phyloP scores from a whole-genome alignment of 1,140 invertebrate species.

The Ptiloglossa arizonensis region DNA sequence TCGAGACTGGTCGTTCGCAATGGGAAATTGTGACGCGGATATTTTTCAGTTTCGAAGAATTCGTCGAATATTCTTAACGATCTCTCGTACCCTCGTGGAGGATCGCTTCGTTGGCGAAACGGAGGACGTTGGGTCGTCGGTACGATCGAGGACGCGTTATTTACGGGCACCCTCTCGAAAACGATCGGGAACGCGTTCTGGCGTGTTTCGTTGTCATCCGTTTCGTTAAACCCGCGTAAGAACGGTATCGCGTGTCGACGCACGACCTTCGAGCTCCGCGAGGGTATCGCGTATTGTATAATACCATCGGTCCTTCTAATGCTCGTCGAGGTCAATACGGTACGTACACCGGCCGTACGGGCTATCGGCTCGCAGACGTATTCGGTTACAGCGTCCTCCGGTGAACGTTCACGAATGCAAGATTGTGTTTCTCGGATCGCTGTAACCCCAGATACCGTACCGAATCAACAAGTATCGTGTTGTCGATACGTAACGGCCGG shows the following conservation, averaged over 20 bases:
- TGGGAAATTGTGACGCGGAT: too few species aligned
- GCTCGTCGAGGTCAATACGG: background rate
- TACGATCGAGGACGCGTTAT: background rate
- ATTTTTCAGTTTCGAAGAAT: too few species aligned
- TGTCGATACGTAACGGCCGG: conserved; percentile 36
- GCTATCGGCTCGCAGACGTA: conserved; percentile 19
- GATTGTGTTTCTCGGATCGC: conserved; percentile 36
- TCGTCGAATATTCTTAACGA: too few species aligned
- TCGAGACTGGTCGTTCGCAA: too few species aligned
- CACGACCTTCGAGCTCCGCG: background rate
- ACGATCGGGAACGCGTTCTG: conserved; percentile 15
- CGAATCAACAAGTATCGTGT: conserved; percentile 50
- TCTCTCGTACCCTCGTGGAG: too few species aligned
- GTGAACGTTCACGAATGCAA: conserved; percentile 37
- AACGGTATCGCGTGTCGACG: conserved; percentile 1
- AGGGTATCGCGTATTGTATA: conserved; percentile 12
- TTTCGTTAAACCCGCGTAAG: conserved; percentile 1
- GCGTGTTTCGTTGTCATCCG: background rate
- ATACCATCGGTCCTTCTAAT: background rate
- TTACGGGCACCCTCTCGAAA: background rate
- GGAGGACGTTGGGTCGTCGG: too few species aligned
- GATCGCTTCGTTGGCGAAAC: too few species aligned
- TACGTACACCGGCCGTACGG: background rate
- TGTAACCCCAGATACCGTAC: conserved; percentile 27
- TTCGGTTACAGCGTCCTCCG: conserved; percentile 37